These are phyloP conservation scores for Hylaeus volcanicus DNA, from an alignment of 1,140 invertebrate species.

Conservation along the genomic window DNA sequence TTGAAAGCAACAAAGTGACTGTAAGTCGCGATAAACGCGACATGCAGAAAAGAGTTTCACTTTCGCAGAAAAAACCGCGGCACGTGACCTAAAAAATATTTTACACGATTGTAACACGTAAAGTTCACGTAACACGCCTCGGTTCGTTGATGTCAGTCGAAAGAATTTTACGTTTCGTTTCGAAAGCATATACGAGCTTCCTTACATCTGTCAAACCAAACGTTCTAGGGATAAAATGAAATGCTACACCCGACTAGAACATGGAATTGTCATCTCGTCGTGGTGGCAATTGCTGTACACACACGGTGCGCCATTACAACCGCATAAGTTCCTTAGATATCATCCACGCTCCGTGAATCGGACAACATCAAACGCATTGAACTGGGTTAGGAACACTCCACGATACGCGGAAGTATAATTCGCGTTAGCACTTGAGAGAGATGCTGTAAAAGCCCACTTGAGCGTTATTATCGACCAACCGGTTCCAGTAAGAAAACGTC, in stretches of 20 bases:
- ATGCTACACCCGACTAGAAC: neutral
- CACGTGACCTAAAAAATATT: neutral
- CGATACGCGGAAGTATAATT: conserved; percentile 42
- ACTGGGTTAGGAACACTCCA: conserved; percentile 43
- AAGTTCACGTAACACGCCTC: too few species aligned
- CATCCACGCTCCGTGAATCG: conserved; percentile 17
- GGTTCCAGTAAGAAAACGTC: neutral
- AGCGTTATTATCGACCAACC: neutral
- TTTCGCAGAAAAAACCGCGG: neutral
- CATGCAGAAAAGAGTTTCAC: too few species aligned
- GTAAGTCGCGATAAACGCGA: too few species aligned
- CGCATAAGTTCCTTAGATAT: conserved; percentile 32
- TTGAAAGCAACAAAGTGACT: too few species aligned
- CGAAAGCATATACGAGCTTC: too few species aligned
- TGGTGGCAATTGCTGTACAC: conserved; percentile 3
- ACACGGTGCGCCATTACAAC: neutral
- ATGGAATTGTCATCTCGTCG: conserved; percentile 4
- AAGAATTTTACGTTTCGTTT: too few species aligned
- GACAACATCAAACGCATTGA: conserved; percentile 47
- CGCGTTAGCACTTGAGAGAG: conserved; percentile 1
- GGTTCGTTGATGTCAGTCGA: too few species aligned
- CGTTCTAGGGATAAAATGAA: neutral
- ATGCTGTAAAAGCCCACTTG: neutral
- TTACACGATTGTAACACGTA: neutral
- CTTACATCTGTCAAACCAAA: too few species aligned